Percentiles rank a stretch among this genome's conserved stretches.
Evolutionary conservation across 2,113 vertebrate species (phyloP).

Genomic region (Scophthalmus maximus): DNA sequence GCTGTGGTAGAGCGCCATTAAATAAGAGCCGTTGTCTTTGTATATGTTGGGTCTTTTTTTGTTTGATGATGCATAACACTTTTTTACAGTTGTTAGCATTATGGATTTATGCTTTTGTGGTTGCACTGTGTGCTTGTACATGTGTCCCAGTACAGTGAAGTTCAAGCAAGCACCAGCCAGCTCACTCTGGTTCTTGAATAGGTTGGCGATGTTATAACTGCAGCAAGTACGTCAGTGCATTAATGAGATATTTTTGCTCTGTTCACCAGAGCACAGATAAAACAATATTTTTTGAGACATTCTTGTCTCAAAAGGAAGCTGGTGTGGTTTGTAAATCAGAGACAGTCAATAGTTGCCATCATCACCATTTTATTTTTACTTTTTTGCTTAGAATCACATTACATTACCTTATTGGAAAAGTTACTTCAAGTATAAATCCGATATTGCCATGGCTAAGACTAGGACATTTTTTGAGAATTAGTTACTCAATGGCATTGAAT

Average conservation of each 20-base stretch:
- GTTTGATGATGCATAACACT: background rate
- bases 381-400: background rate
- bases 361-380: background rate
- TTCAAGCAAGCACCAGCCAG: background rate
- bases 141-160: background rate
- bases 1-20: background rate
- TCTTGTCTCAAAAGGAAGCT: conserved; percentile 3
- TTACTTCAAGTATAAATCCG: background rate
- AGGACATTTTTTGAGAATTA: too few species aligned
- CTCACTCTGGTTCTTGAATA: conserved; percentile 4
- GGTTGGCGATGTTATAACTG: conserved; percentile 18
- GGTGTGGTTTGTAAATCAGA: background rate
- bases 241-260: background rate
- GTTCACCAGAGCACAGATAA: conserved; percentile 2
- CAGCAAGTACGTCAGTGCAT: background rate
- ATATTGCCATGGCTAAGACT: too few species aligned
- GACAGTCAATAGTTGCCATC: background rate
- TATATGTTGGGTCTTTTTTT: background rate
- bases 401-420: background rate
- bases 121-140: background rate
- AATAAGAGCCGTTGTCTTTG: background rate
- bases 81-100: background rate
- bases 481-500: too few species aligned
- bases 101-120: background rate
- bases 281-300: background rate